phyloP scores from a whole-genome alignment of 1,140 invertebrate species.

The Atta texana region DNA sequence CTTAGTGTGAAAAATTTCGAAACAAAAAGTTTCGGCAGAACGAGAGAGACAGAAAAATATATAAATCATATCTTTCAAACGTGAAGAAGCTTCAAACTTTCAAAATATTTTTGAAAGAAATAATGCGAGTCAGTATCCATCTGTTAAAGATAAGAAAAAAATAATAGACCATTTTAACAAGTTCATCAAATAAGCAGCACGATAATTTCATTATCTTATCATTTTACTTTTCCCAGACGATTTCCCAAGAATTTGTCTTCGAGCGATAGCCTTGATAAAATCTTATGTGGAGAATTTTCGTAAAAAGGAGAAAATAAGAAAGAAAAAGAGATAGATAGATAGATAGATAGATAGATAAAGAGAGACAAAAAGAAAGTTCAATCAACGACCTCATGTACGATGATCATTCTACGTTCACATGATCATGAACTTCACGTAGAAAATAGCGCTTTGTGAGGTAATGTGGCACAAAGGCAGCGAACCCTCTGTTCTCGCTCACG shows the following conservation, averaged over 20 bases:
- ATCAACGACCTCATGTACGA: not conserved
- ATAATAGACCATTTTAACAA: not conserved
- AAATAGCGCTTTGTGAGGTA: constrained; percentile 58
- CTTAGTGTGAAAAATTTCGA: not conserved
- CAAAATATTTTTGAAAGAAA: not conserved
- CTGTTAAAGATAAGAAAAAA: not conserved
- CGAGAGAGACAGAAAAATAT: not conserved
- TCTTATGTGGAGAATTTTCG: not conserved
- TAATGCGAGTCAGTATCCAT: not conserved
- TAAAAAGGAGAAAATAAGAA: not conserved
- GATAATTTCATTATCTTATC: constrained; percentile 13
- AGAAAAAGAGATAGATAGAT: not conserved
- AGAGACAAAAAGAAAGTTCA: not conserved
- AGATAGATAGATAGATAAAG: not conserved
- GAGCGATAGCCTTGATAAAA: not conserved
- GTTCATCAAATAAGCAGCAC: constrained; percentile 17
- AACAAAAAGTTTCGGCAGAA: not conserved
- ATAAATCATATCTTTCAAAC: not conserved
- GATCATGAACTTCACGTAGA: constrained; percentile 53
- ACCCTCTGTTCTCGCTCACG: not conserved
- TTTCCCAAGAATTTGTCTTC: constrained; percentile 26
- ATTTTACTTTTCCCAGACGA: constrained; percentile 6
- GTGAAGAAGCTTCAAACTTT: not conserved
- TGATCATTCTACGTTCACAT: constrained; percentile 43
- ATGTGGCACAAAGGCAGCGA: constrained; percentile 62